Base-by-base conservation (phyloP, 2,888 invertebrate genomes). In the Ferdinandea cuprea region DNA sequence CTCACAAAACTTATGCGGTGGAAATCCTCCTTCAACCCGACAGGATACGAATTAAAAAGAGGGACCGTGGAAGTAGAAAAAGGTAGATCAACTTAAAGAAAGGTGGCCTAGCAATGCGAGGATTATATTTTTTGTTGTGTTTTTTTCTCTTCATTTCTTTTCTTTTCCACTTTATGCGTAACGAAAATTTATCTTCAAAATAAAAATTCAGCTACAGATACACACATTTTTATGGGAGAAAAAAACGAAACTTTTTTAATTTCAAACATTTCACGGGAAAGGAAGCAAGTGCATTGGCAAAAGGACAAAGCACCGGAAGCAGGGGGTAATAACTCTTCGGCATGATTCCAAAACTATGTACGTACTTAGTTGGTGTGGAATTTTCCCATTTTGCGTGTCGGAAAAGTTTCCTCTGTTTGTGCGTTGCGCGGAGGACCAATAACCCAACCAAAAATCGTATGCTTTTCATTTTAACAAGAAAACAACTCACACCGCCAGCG, bases 241-340 rank as follows among this genome's bases (percentile, higher is more conserved):
- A 44, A 19, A 44, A 21, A 44, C 8, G 1, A 59, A 78, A 78
- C 65, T 73, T 79, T 72, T 73, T 78, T 78, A 65, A 65, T 71
- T 71, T 77, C 15, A 74, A 25, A 52, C 66, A 30, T 59, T 66
- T 50, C 11, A 46, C 7, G 50, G n/a, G n/a, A n/a, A n/a, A 44
- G 56, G 21, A 28, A 37, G 52, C 44, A 59, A 11, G 15, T 32
- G 13, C 21, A 8, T 37, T 21, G 2, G 7, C 15, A 21, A 21
- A 30, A 52, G 11, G 35, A 46, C 32, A 21, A 30, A 52, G 11
- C 28, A 46, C 68, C 42, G 44, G 46, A 69, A 52, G 37, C 28
- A 56, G 13, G 11, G 28, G 19, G 4, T 6, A 37, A 37, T 2
- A 40, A 15, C 25, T 69, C 48, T 46, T 32, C 44, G 15, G 35